Evolutionary conservation across 1,140 invertebrate species (phyloP).

Genomic region (Drosophila tsacasi): DNA sequence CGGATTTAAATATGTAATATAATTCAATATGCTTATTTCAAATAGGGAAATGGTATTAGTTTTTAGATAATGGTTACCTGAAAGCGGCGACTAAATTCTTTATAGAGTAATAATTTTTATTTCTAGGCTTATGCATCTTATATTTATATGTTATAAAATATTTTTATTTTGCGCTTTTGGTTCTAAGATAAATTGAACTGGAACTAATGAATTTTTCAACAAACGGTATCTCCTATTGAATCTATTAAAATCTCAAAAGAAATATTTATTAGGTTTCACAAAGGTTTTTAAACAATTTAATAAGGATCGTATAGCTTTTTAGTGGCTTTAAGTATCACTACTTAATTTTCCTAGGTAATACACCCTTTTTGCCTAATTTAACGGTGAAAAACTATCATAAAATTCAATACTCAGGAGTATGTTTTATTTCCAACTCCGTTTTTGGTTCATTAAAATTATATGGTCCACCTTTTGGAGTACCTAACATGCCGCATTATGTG

Average conservation of each 20-base stretch:
- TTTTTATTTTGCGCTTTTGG: background rate
- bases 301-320: background rate
- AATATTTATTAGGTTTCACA: too few species aligned
- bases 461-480: conserved; percentile 31
- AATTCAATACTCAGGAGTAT: background rate
- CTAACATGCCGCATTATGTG: conserved; percentile 38
- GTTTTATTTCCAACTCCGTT: background rate
- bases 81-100: background rate
- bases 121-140: too few species aligned
- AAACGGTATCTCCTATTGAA: too few species aligned
- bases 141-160: background rate
- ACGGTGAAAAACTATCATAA: background rate
- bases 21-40: background rate
- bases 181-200: too few species aligned
- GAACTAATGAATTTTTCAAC: too few species aligned
- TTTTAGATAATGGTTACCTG: background rate
- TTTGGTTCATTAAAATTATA: conserved; percentile 24
- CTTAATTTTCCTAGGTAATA: background rate
- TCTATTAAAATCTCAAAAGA: too few species aligned
- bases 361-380: background rate
- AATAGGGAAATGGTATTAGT: background rate
- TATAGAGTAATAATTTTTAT: background rate
- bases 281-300: background rate
- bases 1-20: conserved; percentile 8
- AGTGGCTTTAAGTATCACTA: background rate